Base-by-base conservation (phyloP, 2,113 vertebrate species). In the Engystomops pustulosus region DNA sequence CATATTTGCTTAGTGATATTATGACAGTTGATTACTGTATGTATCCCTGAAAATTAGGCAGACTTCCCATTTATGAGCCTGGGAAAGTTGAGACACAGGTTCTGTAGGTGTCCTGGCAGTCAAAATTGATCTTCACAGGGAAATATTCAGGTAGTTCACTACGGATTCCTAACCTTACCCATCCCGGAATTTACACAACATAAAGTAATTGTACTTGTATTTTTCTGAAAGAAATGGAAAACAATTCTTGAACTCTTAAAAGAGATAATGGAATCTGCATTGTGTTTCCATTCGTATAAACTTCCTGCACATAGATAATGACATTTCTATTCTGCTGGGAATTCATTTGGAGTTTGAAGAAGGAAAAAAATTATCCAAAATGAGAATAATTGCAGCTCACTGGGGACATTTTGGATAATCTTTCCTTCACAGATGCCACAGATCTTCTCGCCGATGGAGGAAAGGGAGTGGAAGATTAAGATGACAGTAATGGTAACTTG, bases 361-460 rank as follows among this genome's bases (percentile, higher is more conserved):
- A 80, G 80, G 4, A 80, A 55, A 87, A 80, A 55, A 87, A 23
- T 47, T 58, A 85, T 75, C 55, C 45, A 17, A 0, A 68, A 38
- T 53, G 36, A 55, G 84, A 88, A 86, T 86, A 86, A 90, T 80
- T 87, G 72, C 15, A 81, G 86, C 89, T 87, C 86, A 83, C 80
- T 34, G 15, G 78, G 81, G 81, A 86, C 84, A 90, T 88, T 85
- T 79, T 86, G 23, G 14, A 89, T 84, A 87, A 81, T 70, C 2
- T 15, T 65, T 58, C 62, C 25, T 85, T 51, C 80, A 82, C 87
- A 72, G 86, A n/a, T 79, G 84, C 1, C 81, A 80, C 78, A 27
- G 41, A 84, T 76, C 76, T 84, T 74, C 58, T 18, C 47, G 4
- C 6, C 3, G 15, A 20, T 23, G 34, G 44, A 84, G 74, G 69